Evolutionary conservation across 2,113 vertebrate species (phyloP), one percentile per base, ranked within the genome.

Genomic region (Datnioides undecimradiatus): DNA sequence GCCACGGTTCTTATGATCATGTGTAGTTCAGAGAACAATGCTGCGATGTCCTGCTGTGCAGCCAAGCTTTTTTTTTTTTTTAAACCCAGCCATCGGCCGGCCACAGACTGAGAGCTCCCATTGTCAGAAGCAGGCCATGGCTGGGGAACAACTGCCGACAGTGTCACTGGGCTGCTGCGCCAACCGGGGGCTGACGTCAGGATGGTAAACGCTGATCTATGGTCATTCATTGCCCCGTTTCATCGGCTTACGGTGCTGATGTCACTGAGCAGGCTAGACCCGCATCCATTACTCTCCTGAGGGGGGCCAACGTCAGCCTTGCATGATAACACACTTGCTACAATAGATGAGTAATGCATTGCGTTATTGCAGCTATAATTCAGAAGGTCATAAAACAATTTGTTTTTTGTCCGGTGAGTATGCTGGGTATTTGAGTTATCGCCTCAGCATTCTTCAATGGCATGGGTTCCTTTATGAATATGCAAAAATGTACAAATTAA

Each of bases 71-170:
- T 75, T 43, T 76, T 51, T 76, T 59, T 76, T 88, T 75, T 43
- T 76, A 46, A 69, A 43, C 60, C 72, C 76, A 58, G 65, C 65
- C 78, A 55, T 54, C 40, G 45, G 59, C 49, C 5, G 34, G 31
- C 75, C 67, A 43, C 80, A 23, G 80, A n/a, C 87, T 92, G 81
- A 87, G 88, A 82, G 89, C 89, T 66, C 80, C 90, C 76, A 91
- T 92, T 93, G 92, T 94, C 86, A 82, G 40, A 36, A 12, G 64
- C 79, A 23, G 67, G 51, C 65, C 86, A 73, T 38, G 27, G 60
- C 81, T 13, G 72, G 82, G 79, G 79, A 87, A 91, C 87, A 88
- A 88, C 89, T 38, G 66, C 58, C 7, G 66, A 58, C 83, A 89
- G 79, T 90, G 86, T 88, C 79, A 54, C 36, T 12, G 52, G 43